Base-by-base conservation (phyloP, 2,888 invertebrate genomes). In the Noctua comes region DNA sequence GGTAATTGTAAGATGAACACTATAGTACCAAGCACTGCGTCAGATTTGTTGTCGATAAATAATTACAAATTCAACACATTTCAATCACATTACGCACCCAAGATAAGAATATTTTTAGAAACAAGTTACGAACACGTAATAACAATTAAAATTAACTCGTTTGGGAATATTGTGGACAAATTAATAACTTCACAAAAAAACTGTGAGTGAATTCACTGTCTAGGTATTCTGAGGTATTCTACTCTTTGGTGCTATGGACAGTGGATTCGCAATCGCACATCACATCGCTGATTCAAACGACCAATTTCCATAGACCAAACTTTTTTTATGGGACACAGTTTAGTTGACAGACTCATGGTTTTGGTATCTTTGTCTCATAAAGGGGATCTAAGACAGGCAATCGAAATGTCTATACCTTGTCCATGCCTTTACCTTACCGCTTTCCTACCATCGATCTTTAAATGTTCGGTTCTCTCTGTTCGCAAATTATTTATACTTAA, bases 11-110 rank as follows among this genome's bases (percentile, higher is more conserved):
- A 84, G 79, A 79, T 77, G 54, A 79, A 74, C 68, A 78, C 68
- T 82, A 59, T 69, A 65, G 64, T 73, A 82, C 21, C 46, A 69
- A 84, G 74, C 85, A 85, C 83, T 83, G 81, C 81, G 89, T 88
- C 87, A 83, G 68, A 83, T 85, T 88, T 87, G 76, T 78, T 83
- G 51, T 82, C 81, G 76, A 57, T 66, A 65, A 40, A 68, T 74
- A 68, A 65, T 68, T 51, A 74, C 57, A 80, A 83, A 79, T 68
- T 13, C 54, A 69, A 48, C 59, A 73, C 40, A 62, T 68, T 59
- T 13, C 68, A 68, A 66, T 57, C 54, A 77, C 43, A 62, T 73
- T 85, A 79, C 79, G 46, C 83, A 80, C 81, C 76, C 54, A 40
- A 69, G 40, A 4, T 27, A n/a, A 1, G 13, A n/a, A 54, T 66